Base-by-base conservation (phyloP, 2,113 vertebrate species). In the Tenebrosternarchus preto region DNA sequence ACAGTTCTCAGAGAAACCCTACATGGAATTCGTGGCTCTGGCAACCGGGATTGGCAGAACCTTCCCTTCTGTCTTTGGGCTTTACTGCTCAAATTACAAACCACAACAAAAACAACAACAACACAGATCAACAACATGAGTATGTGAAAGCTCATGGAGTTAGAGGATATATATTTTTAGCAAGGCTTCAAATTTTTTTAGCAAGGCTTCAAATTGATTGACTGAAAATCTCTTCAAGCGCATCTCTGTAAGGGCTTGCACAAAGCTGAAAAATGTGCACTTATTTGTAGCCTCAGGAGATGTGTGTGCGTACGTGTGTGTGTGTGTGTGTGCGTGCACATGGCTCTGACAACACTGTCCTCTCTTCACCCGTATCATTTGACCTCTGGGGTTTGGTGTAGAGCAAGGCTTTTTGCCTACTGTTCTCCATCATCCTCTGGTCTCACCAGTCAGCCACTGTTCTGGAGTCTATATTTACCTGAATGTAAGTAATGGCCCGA, bases 391-490 rank as follows among this genome's bases (percentile, higher is more conserved):
- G 66, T 73, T 20, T 2, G 29, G 50, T 46, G 50, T 25, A 24
- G 29, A 71, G 25, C 50, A 25, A 75, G 70, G 64, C 24, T 73
- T 60, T 79, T 57, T 53, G 46, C 76, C 76, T 57, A 12, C 64
- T 31, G 15, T 60, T 36, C 39, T 82, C 82, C 31, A 39, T 79
- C 60, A 60, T 69, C 15, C 55, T 31, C 61, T 67, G 36, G 71
- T 43, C 56, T 78, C 66, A 43, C 9, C 59, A 3, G 3, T 17
- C 61, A 20, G 69, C 55, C 61, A 22, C n/a, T 66, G 73, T 56
- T n/a, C 68, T 27, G 46, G 72, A 67, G 77, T 83, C 78, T 81
- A 81, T 83, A 83, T 79, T 80, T 78, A 73, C 73, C 80, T 69
- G 50, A 56, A 46, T 82, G 29, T 70, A 84, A 84, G 70, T 73